A percentile compares a stretch with the other conserved stretches of the same genome.
Conservation (phyloP, 2,797 vertebrate genomes). For the Ibycter americanus region DNA sequence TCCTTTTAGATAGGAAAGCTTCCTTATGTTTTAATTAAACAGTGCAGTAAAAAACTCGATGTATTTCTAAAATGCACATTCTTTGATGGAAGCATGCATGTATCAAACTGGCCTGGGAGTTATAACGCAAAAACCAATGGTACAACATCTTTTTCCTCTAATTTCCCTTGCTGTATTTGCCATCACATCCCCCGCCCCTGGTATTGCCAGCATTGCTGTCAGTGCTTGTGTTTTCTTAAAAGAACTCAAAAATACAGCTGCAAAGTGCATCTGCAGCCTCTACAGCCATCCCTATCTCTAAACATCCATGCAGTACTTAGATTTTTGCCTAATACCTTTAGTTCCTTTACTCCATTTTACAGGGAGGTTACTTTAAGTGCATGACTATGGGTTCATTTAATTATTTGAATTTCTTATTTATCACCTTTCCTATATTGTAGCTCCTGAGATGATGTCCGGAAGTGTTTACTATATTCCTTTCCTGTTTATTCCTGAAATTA, state of each 20-base stretch:
- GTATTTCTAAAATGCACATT: neutral
- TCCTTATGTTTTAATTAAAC: neutral
- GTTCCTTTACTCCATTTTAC: neutral
- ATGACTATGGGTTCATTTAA: neutral
- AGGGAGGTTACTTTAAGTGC: neutral
- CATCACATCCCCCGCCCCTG: rapidly evolving
- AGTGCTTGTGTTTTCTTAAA: neutral
- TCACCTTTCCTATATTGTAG: neutral
- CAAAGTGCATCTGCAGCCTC: neutral
- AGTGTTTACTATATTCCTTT: neutral
- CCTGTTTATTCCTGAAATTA: neutral
- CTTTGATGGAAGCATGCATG: neutral
- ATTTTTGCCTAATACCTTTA: neutral
- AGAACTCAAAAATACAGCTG: neutral
- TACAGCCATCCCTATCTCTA: neutral
- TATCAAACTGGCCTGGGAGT: neutral
- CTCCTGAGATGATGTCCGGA: neutral
- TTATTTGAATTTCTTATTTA: neutral
- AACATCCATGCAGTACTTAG: neutral
- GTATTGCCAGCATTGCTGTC: neutral
- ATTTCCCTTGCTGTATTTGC: rapidly evolving
- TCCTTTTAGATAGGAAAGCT: neutral
- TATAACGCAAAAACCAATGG: neutral
- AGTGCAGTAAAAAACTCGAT: neutral
- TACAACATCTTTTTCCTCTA: too few species aligned